Percentiles rank a stretch among this genome's conserved stretches.
Evolutionary conservation across 1,140 invertebrate genomes (phyloP).

Genomic region (Saccostrea glomerata): DNA sequence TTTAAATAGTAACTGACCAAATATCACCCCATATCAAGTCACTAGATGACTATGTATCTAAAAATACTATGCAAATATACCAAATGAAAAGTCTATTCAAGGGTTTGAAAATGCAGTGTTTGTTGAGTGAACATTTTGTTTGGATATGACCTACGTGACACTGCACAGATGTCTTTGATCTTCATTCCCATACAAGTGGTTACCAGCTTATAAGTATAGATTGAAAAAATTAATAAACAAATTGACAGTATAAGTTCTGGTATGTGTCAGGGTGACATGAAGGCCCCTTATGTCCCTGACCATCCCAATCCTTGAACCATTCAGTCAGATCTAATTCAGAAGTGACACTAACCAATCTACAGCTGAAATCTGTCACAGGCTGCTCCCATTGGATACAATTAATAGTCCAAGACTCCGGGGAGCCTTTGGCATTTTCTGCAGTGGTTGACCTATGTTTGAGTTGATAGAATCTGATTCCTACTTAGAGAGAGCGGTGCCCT

Average conservation of each 20-base stretch:
- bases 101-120: not conserved
- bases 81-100: not conserved
- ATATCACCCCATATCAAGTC: too few species aligned
- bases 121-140: not conserved
- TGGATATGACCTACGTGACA: not conserved
- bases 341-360: constrained; percentile 49
- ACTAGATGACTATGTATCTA: constrained; percentile 58
- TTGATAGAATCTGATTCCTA: constrained; percentile 30
- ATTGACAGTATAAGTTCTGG: not conserved
- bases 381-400: constrained; percentile 31
- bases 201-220: not conserved
- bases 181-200: not conserved
- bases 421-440: constrained; percentile 19
- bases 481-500: not conserved
- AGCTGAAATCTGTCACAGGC: constrained; percentile 46
- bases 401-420: not conserved
- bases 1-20: too few species aligned
- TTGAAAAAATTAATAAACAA: too few species aligned
- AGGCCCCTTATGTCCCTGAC: not conserved
- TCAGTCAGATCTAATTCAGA: constrained; percentile 30
- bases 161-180: not conserved
- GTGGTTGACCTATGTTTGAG: constrained; percentile 1
- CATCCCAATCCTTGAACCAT: not conserved
- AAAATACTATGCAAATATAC: not conserved
- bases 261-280: constrained; percentile 11